Evolutionary conservation across 2,113 vertebrate species (phyloP).

Genomic region (Nipponia nippon): DNA sequence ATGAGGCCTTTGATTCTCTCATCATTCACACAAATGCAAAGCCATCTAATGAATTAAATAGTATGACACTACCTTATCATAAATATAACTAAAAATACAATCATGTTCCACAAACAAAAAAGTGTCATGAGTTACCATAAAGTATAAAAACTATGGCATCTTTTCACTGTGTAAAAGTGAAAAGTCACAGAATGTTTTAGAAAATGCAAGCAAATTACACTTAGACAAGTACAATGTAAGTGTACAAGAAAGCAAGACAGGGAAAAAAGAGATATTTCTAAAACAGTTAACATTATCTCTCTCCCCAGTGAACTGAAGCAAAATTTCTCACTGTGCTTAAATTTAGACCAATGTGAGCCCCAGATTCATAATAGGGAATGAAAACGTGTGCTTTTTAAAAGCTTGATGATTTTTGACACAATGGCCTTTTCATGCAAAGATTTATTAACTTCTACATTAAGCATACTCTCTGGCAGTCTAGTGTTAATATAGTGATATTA

Average conservation of each 20-base stretch:
- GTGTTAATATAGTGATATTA: not conserved
- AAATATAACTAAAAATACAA: not conserved
- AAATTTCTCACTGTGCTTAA: not conserved
- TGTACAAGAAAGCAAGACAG: not conserved
- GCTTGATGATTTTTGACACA: not conserved
- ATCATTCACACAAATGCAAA: not conserved
- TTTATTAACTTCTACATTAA: not conserved
- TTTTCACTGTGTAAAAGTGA: not conserved
- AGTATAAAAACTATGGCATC: not conserved
- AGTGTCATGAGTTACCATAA: not conserved
- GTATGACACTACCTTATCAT: not conserved
- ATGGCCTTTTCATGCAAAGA: not conserved
- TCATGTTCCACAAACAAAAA: not conserved
- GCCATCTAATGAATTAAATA: not conserved
- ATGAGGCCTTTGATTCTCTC: not conserved
- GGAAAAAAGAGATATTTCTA: not conserved
- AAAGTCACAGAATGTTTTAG: not conserved
- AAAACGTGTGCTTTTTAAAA: not conserved
- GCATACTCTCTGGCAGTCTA: not conserved
- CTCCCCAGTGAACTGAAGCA: fast-evolving
- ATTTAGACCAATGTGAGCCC: not conserved
- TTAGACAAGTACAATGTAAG: not conserved
- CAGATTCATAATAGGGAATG: not conserved
- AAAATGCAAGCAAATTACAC: not conserved
- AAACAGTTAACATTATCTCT: not conserved